A percentile compares a stretch with the other conserved stretches of the same genome.
Evolutionary conservation across 1,140 invertebrate genomes (phyloP).

Genomic region (Laupala kohalensis): DNA sequence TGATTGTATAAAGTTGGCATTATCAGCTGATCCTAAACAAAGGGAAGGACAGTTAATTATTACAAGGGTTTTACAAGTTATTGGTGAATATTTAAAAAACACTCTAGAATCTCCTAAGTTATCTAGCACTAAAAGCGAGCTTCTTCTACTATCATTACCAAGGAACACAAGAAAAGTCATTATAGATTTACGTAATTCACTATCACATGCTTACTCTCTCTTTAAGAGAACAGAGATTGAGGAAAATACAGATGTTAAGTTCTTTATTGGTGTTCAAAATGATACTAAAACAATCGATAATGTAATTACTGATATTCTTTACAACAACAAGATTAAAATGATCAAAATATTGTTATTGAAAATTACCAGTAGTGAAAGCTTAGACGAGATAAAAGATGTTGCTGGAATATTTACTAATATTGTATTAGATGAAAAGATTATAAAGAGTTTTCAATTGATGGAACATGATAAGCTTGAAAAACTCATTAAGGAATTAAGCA

Average conservation of each 20-base stretch:
- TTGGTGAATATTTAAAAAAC: slow-evolving; percentile 4
- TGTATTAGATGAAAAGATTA: neutral
- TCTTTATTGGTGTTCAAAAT: neutral
- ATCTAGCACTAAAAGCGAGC: neutral
- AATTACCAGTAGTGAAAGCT: neutral
- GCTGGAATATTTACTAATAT: neutral
- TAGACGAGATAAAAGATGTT: neutral
- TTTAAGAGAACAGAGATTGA: neutral
- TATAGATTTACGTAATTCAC: neutral
- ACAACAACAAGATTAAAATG: neutral
- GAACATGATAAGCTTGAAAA: neutral
- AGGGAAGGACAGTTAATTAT: neutral
- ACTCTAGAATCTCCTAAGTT: neutral
- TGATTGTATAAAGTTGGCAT: neutral
- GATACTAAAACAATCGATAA: neutral
- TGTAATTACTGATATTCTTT: neutral
- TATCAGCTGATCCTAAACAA: neutral
- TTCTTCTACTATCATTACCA: neutral
- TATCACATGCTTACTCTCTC: neutral
- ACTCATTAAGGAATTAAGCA: neutral
- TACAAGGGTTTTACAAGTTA: neutral
- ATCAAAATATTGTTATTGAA: neutral
- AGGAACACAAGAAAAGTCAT: neutral
- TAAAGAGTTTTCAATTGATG: neutral
- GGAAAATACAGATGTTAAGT: neutral